These are phyloP conservation scores for Acanthococcus lagerstroemiae DNA, from an alignment of 2,888 invertebrate genomes.

Conservation along the genomic window DNA sequence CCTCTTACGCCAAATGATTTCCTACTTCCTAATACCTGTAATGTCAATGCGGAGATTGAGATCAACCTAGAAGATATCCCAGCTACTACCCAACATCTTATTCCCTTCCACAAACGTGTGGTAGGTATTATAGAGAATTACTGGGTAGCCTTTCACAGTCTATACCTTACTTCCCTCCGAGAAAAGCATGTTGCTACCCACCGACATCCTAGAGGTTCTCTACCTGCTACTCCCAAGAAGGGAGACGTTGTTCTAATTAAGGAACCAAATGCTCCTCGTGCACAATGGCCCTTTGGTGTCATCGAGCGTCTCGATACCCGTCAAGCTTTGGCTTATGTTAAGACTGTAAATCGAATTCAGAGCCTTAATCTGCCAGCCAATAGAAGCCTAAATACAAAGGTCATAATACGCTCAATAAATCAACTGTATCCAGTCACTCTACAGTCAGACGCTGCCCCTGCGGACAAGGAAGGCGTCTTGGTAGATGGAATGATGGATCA, in stretches of 20 bases:
- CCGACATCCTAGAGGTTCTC: neutral
- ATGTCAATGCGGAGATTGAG: neutral
- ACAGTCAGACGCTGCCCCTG: too few species aligned
- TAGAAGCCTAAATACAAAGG: too few species aligned
- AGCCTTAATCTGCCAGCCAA: neutral
- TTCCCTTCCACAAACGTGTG: neutral
- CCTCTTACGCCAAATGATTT: conserved; percentile 3
- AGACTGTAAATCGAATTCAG: neutral
- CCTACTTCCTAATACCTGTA: neutral
- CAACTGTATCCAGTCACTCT: too few species aligned
- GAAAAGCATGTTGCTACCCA: neutral
- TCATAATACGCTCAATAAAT: too few species aligned
- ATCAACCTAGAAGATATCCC: neutral
- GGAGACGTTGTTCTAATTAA: neutral
- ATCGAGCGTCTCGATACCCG: neutral
- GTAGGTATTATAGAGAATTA: neutral
- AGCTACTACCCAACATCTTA: neutral
- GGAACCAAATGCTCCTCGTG: neutral
- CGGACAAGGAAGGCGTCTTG: too few species aligned
- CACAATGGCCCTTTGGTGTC: neutral
- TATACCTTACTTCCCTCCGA: neutral
- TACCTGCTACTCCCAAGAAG: neutral
- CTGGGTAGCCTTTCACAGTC: neutral
- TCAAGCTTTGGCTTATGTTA: neutral
- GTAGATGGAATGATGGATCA: too few species aligned